phyloP scores from a whole-genome alignment of 2,797 vertebrate genomes.

The Leptoclinus maculatus region DNA sequence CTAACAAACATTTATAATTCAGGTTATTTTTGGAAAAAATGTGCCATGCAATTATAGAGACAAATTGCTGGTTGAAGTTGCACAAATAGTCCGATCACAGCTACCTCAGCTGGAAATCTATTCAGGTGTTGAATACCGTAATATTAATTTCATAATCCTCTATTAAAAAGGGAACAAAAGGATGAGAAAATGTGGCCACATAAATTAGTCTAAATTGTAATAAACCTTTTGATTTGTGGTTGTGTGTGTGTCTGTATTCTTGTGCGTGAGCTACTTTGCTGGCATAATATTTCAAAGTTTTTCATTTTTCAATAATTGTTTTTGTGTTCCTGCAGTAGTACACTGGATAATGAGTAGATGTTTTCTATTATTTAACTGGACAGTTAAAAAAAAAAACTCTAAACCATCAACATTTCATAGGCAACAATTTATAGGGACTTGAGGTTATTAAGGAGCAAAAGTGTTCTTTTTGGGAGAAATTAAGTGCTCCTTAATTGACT shows the following conservation, averaged over 20 bases:
- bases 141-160: conserved; percentile 41
- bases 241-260: background rate
- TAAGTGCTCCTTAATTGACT: background rate
- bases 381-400: background rate
- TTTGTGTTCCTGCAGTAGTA: background rate
- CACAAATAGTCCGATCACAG: conserved; percentile 52
- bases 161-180: conserved; percentile 47
- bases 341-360: background rate
- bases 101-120: conserved; percentile 38
- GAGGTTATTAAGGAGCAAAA: background rate
- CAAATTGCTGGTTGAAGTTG: conserved; percentile 34
- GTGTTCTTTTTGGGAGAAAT: background rate
- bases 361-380: background rate
- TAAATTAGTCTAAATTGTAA: conserved; percentile 38
- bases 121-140: conserved; percentile 50
- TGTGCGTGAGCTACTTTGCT: conserved; percentile 9
- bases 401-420: background rate
- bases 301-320: too few species aligned
- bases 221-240: conserved; percentile 37
- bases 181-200: conserved; percentile 23
- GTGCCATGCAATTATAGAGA: conserved; percentile 22
- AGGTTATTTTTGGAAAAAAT: conserved; percentile 8
- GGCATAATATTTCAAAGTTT: background rate
- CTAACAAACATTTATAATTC: conserved; percentile 23
- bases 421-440: background rate